Conservation (phyloP, 2,797 vertebrate species). For the Trachurus trachurus region DNA sequence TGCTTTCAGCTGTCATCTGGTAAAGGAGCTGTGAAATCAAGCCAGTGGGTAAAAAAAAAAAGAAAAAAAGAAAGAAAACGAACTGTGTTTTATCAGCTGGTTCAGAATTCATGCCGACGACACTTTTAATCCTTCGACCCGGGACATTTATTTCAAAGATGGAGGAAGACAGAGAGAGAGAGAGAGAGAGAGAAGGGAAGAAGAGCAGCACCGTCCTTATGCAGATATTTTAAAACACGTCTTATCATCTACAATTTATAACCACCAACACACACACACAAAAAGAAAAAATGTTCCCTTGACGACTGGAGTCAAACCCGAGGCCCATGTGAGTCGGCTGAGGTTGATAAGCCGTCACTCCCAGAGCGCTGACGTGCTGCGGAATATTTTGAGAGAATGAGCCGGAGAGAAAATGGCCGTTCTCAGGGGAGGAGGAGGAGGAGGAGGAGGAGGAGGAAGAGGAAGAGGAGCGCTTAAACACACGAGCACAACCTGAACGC, state of each 20-base stretch:
- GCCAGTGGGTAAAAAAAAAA: slow-evolving; percentile 25
- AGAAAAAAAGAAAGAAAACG: neutral
- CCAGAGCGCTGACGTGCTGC: slow-evolving; percentile 12
- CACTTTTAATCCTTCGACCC: slow-evolving; percentile 41
- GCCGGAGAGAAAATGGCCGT: slow-evolving; percentile 12
- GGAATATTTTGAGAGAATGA: slow-evolving; percentile 27
- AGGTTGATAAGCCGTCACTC: slow-evolving; percentile 17
- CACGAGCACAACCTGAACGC: neutral
- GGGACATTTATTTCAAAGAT: slow-evolving; percentile 32
- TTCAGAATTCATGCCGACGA: slow-evolving; percentile 30
- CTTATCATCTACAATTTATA: slow-evolving; percentile 20
- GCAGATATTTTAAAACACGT: slow-evolving; percentile 20
- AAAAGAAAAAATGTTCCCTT: neutral
- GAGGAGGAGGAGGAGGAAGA: too few relatives aligned
- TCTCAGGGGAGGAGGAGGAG: neutral
- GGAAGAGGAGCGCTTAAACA: neutral
- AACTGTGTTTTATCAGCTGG: slow-evolving; percentile 41
- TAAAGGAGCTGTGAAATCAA: slow-evolving; percentile 66
- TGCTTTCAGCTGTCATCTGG: slow-evolving; percentile 52
- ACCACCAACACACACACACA: neutral
- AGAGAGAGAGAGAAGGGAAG: neutral
- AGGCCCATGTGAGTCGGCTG: slow-evolving; percentile 1
- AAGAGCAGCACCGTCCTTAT: slow-evolving; percentile 5
- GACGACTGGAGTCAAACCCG: slow-evolving; percentile 29
- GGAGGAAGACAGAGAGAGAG: neutral